Conservation (phyloP, 1,140 invertebrate genomes). For the Drosophila dunni region DNA sequence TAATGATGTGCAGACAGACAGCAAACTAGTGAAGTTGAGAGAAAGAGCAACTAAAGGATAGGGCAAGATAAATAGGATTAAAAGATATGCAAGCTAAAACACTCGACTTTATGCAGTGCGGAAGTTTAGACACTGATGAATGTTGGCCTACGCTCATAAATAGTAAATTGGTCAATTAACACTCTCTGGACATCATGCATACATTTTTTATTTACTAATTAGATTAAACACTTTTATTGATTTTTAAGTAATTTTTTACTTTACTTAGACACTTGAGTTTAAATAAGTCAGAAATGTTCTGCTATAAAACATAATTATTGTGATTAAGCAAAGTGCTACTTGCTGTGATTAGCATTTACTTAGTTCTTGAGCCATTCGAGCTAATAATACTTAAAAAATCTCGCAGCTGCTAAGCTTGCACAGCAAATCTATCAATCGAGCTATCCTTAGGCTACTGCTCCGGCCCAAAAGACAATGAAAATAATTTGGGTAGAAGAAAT, state of each 20-base stretch:
- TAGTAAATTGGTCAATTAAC: conserved; percentile 31
- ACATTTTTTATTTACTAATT: conserved; percentile 13
- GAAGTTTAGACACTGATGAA: conserved; percentile 33
- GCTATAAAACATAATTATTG: no score
- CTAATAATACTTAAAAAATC: conserved; percentile 53
- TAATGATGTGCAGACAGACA: conserved; percentile 64
- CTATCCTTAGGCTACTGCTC: background rate
- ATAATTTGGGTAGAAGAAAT: conserved; percentile 68
- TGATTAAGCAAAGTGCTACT: conserved; percentile 20
- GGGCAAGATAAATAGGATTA: no score
- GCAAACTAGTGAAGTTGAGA: background rate
- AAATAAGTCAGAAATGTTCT: no score
- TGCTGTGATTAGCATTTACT: conserved; percentile 38
- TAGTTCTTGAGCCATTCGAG: conserved; percentile 45
- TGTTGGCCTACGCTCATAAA: background rate
- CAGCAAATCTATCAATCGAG: conserved; percentile 73
- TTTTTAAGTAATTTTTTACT: no score
- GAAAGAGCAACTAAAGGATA: background rate
- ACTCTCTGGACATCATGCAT: background rate
- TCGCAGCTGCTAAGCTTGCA: conserved; percentile 54
- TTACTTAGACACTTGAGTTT: no score
- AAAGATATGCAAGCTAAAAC: background rate
- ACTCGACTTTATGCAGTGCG: conserved; percentile 25
- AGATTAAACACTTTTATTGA: no score
- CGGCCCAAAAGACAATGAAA: conserved; percentile 30